Conservation (phyloP, 2,113 vertebrate species). For the Cyprinodon tularosa region DNA sequence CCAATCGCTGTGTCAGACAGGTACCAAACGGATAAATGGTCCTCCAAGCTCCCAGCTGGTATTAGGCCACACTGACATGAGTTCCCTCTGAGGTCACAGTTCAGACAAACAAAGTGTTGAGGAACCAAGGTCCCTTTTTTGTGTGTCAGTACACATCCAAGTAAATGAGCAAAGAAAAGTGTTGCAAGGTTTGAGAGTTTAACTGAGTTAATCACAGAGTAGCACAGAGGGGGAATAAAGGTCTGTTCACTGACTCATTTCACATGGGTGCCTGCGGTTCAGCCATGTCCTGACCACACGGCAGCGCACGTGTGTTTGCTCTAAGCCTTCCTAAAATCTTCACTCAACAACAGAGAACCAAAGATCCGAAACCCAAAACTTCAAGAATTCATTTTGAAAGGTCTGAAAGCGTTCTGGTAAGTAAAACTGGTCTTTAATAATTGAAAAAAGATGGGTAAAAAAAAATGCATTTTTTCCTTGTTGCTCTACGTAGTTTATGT, state of each 20-base stretch:
- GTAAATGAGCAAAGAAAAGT: slow-evolving; percentile 23
- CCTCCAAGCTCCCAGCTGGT: slow-evolving; percentile 10
- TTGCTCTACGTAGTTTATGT: not conserved
- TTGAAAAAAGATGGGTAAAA: slow-evolving; percentile 16
- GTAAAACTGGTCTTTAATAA: slow-evolving; percentile 30
- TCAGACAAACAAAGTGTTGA: slow-evolving; percentile 13
- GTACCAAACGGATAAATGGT: slow-evolving; percentile 32
- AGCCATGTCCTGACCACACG: slow-evolving; percentile 58
- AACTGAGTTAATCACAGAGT: slow-evolving; percentile 49
- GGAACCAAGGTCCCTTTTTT: not conserved
- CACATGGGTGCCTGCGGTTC: slow-evolving; percentile 70
- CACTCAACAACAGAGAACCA: slow-evolving; percentile 30
- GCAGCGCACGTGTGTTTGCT: slow-evolving; percentile 21
- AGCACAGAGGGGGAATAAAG: slow-evolving; percentile 60
- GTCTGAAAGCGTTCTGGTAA: slow-evolving; percentile 46
- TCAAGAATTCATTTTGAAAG: slow-evolving; percentile 47
- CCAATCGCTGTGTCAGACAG: slow-evolving; percentile 49
- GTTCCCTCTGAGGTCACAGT: slow-evolving; percentile 48
- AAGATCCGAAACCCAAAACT: slow-evolving; percentile 46
- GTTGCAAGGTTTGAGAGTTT: slow-evolving; percentile 35
- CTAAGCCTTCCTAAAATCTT: slow-evolving; percentile 35
- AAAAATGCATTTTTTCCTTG: slow-evolving; percentile 7
- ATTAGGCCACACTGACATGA: slow-evolving; percentile 27
- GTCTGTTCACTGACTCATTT: slow-evolving; percentile 66
- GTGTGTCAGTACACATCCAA: slow-evolving; percentile 3